Evolutionary conservation across 2,797 vertebrate genomes (phyloP).

Genomic region (Eupleurogrammus muticus): DNA sequence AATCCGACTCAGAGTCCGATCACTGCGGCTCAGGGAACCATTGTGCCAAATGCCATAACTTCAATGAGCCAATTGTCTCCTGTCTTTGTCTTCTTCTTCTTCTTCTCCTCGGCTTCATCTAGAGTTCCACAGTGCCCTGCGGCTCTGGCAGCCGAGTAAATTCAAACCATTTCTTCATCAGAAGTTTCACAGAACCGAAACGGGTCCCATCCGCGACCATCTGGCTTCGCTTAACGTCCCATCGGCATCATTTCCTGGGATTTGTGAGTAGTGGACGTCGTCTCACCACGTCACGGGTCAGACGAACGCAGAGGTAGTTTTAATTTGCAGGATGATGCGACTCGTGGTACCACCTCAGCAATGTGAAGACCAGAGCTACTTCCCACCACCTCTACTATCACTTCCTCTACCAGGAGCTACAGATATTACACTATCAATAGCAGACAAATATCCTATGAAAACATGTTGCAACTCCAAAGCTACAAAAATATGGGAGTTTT

Average conservation of each 20-base stretch:
- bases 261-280: constrained; percentile 22
- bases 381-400: not conserved
- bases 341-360: not conserved
- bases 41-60: not conserved
- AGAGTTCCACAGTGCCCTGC: not conserved
- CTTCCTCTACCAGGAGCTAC: constrained; percentile 3
- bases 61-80: too few species aligned
- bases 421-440: not conserved
- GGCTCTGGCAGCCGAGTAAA: not conserved
- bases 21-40: not conserved
- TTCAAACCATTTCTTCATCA: not conserved
- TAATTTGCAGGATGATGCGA: not conserved
- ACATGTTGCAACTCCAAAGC: too few species aligned
- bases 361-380: not conserved
- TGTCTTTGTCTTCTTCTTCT: not conserved
- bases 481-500: too few species aligned
- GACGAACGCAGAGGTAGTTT: not conserved
- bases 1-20: not conserved
- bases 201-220: not conserved
- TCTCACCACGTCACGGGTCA: constrained; percentile 36
- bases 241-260: constrained; percentile 34
- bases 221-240: constrained; percentile 37
- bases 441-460: not conserved
- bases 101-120: not conserved
- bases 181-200: not conserved